Conservation (phyloP, 2,113 vertebrate species). For the Rhadina sibilatrix region DNA sequence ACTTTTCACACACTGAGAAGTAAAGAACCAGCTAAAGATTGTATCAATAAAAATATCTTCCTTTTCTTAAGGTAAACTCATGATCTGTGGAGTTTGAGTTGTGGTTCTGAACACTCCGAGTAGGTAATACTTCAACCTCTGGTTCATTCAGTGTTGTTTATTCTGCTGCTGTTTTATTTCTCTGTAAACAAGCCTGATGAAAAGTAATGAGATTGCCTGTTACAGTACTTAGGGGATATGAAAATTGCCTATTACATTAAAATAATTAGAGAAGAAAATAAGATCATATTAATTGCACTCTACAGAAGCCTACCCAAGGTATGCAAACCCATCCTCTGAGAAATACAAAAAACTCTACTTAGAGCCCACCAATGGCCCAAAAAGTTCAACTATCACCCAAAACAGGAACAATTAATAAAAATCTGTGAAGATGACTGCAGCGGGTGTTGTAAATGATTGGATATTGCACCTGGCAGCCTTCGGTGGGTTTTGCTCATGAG, state of each 20-base stretch:
- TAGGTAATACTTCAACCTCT: not conserved
- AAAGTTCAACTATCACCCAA: not conserved
- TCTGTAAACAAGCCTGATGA: constrained; percentile 16
- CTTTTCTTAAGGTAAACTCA: not conserved
- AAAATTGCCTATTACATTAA: constrained; percentile 22
- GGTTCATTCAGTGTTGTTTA: not conserved
- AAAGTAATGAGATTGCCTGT: constrained; percentile 18
- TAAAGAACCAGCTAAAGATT: not conserved
- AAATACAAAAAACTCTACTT: not conserved
- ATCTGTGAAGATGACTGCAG: not conserved
- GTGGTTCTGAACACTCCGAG: not conserved
- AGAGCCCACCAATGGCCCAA: not conserved
- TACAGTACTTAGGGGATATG: not conserved
- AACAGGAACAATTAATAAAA: not conserved
- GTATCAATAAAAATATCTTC: not conserved
- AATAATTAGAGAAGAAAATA: constrained; percentile 20
- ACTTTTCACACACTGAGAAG: not conserved
- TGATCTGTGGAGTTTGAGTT: not conserved
- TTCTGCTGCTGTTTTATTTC: constrained; percentile 5
- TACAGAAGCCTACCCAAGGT: not conserved
- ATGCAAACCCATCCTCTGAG: not conserved
- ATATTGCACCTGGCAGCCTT: not conserved
- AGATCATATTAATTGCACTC: not conserved
- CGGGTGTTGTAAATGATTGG: not conserved
- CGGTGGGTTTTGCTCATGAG: not conserved